These are phyloP conservation scores for Thaumetopoea pityocampa DNA, from an alignment of 1,140 invertebrate species.

Conservation along the genomic window DNA sequence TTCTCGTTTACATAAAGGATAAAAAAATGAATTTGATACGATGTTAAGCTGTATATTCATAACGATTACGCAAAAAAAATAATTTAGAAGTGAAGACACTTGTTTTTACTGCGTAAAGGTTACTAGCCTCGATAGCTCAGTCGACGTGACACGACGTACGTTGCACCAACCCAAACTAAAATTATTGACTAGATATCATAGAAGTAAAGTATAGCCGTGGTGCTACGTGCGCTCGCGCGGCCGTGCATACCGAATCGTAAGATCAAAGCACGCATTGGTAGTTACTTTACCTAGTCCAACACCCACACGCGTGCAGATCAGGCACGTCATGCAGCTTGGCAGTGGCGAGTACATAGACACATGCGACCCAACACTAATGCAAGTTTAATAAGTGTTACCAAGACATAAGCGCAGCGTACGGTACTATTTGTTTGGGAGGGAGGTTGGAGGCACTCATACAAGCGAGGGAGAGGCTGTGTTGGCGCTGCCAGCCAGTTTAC, in stretches of 20 bases:
- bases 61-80: slow-evolving; percentile 12
- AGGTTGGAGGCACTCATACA: slow-evolving; percentile 68
- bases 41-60: slow-evolving; percentile 7
- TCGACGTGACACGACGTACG: slow-evolving; percentile 48
- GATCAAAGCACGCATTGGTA: slow-evolving; percentile 73
- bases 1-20: no score
- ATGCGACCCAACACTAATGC: slow-evolving; percentile 55
- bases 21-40: no score
- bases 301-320: slow-evolving; percentile 44
- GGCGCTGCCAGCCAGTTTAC: slow-evolving; percentile 68
- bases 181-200: slow-evolving; percentile 72
- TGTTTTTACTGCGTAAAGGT: slow-evolving; percentile 26
- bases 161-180: slow-evolving; percentile 68
- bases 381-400: slow-evolving; percentile 70
- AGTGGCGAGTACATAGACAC: slow-evolving; percentile 43
- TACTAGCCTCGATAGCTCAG: slow-evolving; percentile 43
- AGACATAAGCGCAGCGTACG: slow-evolving; percentile 68
- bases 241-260: slow-evolving; percentile 74
- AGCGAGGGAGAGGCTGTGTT: slow-evolving; percentile 65
- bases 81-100: slow-evolving; percentile 32
- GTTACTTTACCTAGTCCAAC: slow-evolving; percentile 57
- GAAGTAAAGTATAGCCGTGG: slow-evolving; percentile 66
- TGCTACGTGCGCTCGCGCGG: slow-evolving; percentile 63
- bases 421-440: slow-evolving; percentile 73
- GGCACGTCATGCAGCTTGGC: slow-evolving; percentile 8